These are phyloP conservation scores for Eulithis testata DNA, from an alignment of 2,888 invertebrate genomes.

Conservation along the genomic window DNA sequence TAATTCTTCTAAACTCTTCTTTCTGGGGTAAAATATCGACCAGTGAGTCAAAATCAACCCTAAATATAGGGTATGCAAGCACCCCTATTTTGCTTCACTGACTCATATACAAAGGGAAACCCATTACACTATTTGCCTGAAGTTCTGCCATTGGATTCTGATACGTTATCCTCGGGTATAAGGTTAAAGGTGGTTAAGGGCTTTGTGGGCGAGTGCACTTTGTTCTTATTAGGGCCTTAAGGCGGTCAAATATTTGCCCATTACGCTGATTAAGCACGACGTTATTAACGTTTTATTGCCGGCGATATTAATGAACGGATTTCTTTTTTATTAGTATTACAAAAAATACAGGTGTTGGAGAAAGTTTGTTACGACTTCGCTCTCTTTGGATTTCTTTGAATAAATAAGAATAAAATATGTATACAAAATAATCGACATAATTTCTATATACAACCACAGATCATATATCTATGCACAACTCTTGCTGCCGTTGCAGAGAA, in stretches of 20 bases:
- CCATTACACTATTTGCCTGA: constrained; percentile 18
- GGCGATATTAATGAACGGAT: constrained; percentile 10
- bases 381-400: no score
- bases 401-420: no score
- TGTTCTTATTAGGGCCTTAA: constrained; percentile 47
- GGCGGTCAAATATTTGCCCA: constrained; percentile 70
- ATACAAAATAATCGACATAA: no score
- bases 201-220: constrained; percentile 45
- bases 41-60: constrained; percentile 63
- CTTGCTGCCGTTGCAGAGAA: no score
- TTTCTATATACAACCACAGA: background rate
- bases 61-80: constrained; percentile 58
- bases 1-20: constrained; percentile 48
- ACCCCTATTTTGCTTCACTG: constrained; percentile 63
- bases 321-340: constrained; percentile 3
- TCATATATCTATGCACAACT: no score
- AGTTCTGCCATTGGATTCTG: constrained; percentile 36
- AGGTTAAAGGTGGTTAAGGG: constrained; percentile 11
- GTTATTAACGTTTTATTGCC: constrained; percentile 38
- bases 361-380: no score
- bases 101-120: constrained; percentile 55
- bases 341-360: background rate
- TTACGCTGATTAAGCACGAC: constrained; percentile 63
- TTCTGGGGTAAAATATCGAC: constrained; percentile 66
- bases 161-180: constrained; percentile 39